phyloP scores from a whole-genome alignment of 2,797 vertebrate species.

The Neomorphus geoffroyi region DNA sequence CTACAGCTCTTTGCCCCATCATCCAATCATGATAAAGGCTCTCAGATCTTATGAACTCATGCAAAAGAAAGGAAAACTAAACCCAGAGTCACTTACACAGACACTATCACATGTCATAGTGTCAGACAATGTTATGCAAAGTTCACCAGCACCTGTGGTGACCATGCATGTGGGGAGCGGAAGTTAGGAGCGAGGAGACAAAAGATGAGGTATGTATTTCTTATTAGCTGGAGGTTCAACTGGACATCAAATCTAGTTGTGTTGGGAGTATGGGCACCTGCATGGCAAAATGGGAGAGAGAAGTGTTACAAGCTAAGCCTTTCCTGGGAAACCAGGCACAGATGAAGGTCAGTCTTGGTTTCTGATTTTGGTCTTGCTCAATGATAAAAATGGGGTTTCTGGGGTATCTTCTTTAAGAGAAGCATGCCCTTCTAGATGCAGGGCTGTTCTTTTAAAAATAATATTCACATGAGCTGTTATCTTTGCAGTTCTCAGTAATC shows the following conservation, averaged over 20 bases:
- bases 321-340: not conserved
- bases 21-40: not conserved
- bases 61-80: not conserved
- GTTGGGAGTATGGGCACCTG: rapidly evolving
- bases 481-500: conserved; percentile 4
- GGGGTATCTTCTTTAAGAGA: not conserved
- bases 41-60: not conserved
- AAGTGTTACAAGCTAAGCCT: not conserved
- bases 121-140: not conserved
- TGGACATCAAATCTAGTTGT: not conserved
- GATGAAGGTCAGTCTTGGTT: not conserved
- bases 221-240: not conserved
- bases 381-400: not conserved
- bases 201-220: not conserved
- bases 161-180: rapidly evolving
- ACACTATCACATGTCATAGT: not conserved
- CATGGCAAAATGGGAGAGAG: not conserved
- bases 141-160: not conserved
- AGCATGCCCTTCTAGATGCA: not conserved
- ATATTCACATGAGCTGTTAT: not conserved
- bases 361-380: not conserved
- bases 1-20: not conserved
- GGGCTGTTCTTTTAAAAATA: not conserved
- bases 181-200: not conserved
- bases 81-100: not conserved